These are phyloP conservation scores for Florisuga fusca DNA, from an alignment of 2,797 vertebrate species.

Conservation along the genomic window DNA sequence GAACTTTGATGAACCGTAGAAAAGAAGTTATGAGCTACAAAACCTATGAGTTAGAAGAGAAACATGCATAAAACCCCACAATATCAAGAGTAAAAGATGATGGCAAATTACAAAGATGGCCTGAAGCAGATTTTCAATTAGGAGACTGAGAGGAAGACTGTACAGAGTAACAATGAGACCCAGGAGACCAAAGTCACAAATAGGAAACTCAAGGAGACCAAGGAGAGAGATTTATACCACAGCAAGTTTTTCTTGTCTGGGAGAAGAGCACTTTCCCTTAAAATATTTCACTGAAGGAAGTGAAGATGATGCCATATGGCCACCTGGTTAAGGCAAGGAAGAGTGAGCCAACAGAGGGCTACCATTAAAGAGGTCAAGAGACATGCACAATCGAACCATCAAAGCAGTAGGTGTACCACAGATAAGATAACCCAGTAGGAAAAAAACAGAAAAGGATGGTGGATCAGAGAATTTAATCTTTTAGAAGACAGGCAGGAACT, in stretches of 20 bases:
- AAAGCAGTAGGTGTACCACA: slow-evolving; percentile 2
- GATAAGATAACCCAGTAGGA: slow-evolving; percentile 14
- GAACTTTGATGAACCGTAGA: background rate
- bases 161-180: background rate
- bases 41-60: background rate
- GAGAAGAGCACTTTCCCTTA: background rate
- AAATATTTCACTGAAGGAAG: slow-evolving; percentile 5
- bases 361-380: slow-evolving; percentile 41
- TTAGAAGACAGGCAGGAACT: background rate
- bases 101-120: background rate
- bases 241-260: background rate
- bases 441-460: background rate
- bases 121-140: background rate
- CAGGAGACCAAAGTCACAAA: background rate
- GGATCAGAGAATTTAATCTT: background rate
- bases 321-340: slow-evolving; percentile 15
- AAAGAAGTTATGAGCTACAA: background rate
- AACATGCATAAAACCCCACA: background rate
- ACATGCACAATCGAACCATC: slow-evolving; percentile 5
- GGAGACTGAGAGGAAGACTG: background rate
- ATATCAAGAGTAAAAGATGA: background rate
- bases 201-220: background rate
- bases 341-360: background rate
- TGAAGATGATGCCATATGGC: background rate
- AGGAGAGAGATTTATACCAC: background rate